These are phyloP conservation scores for Paramuricea clavata DNA, from an alignment of 92 coral and sea anemone species.

Conservation along the genomic window DNA sequence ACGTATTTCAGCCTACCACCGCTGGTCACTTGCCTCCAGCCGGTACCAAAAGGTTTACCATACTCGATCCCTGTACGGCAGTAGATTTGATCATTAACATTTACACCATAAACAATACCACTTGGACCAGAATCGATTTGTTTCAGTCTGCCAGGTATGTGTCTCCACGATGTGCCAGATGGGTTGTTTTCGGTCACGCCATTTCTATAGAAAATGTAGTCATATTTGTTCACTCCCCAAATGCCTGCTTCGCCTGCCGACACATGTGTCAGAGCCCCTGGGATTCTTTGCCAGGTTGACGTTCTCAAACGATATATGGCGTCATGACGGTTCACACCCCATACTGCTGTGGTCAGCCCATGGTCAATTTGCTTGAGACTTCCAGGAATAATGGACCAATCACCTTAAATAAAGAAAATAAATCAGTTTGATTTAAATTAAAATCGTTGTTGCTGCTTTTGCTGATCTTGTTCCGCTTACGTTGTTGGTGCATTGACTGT, in stretches of 20 bases:
- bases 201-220: constrained; percentile 33
- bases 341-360: constrained; percentile 33
- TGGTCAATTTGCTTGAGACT: constrained; percentile 46
- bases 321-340: constrained; percentile 49
- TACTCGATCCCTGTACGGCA: neutral
- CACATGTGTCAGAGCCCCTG: constrained; percentile 45
- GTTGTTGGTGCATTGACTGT: no score
- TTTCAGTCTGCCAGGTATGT: neutral
- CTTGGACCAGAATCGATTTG: constrained; percentile 12
- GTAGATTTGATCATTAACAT: neutral
- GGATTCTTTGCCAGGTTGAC: constrained; percentile 20
- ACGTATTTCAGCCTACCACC: neutral
- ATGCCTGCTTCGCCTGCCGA: constrained; percentile 54
- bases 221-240: constrained; percentile 51
- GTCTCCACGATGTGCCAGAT: neutral
- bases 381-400: neutral
- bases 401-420: neutral
- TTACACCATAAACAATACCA: constrained; percentile 2
- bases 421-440: neutral
- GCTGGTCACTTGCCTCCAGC: neutral
- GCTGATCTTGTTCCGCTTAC: no score
- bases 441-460: no score
- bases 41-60: neutral
- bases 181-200: no score
- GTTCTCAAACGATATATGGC: constrained; percentile 16